Evolutionary conservation across 2,888 invertebrate species (phyloP).

Genomic region (Ormyrus rosae): DNA sequence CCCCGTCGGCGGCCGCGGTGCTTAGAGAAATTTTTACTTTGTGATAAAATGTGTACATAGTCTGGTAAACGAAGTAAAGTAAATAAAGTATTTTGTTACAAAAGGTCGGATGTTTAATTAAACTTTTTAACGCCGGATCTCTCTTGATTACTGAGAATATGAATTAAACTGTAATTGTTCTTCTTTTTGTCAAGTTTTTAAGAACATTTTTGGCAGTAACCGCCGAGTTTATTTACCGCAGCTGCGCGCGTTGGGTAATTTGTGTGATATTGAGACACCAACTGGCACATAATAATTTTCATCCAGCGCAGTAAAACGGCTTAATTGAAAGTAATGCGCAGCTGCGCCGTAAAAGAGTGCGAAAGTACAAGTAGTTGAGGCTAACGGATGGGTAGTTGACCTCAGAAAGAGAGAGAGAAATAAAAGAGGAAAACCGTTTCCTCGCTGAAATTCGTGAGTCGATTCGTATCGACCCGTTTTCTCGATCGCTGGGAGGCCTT

Average conservation of each 20-base stretch:
- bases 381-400: constrained; percentile 52
- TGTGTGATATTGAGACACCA: background rate
- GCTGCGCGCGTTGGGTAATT: constrained; percentile 9
- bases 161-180: constrained; percentile 3
- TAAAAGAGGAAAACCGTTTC: constrained; percentile 26
- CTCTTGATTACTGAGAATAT: too few relatives aligned
- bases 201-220: too few relatives aligned
- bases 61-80: constrained; percentile 3
- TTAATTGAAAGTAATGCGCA: constrained; percentile 13
- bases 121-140: too few relatives aligned
- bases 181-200: background rate
- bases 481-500: constrained; percentile 30
- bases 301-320: background rate
- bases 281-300: too few relatives aligned
- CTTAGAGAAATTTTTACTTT: constrained; percentile 12
- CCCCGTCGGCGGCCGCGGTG: background rate
- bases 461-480: background rate
- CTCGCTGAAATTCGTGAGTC: constrained; percentile 16
- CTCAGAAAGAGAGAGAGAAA: constrained; percentile 2
- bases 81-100: too few relatives aligned
- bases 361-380: background rate
- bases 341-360: background rate
- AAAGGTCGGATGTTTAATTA: too few relatives aligned
- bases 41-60: constrained; percentile 49
- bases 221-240: too few relatives aligned